These are phyloP conservation scores for Picathartes gymnocephalus DNA, from an alignment of 2,113 vertebrate species.

Conservation along the genomic window DNA sequence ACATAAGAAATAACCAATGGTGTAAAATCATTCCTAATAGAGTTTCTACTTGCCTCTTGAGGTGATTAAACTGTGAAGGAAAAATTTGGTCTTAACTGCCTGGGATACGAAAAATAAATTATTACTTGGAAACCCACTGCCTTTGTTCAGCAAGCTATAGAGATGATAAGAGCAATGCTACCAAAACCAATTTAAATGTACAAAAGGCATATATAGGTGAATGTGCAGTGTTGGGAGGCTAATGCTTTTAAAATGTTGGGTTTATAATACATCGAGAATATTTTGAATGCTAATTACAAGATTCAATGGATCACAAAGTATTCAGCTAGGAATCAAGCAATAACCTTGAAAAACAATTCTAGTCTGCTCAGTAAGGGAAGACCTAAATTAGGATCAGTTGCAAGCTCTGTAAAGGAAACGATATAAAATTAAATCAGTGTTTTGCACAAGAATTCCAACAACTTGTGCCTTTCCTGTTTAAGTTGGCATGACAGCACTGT, in stretches of 20 bases:
- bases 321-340: background rate
- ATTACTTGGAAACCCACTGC: background rate
- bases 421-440: background rate
- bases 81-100: background rate
- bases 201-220: background rate
- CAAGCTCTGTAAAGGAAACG: background rate
- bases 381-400: background rate
- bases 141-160: background rate
- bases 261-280: background rate
- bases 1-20: background rate
- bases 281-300: background rate
- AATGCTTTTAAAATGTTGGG: background rate
- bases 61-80: background rate
- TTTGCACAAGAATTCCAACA: background rate
- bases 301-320: background rate
- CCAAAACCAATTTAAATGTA: conserved; percentile 21
- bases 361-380: background rate
- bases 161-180: background rate
- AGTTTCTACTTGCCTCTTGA: background rate
- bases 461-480: background rate
- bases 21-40: background rate
- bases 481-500: background rate
- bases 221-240: background rate
- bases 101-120: background rate
- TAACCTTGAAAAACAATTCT: background rate